phyloP scores from a whole-genome alignment of 2,113 vertebrate genomes.

The Orcinus orca region DNA sequence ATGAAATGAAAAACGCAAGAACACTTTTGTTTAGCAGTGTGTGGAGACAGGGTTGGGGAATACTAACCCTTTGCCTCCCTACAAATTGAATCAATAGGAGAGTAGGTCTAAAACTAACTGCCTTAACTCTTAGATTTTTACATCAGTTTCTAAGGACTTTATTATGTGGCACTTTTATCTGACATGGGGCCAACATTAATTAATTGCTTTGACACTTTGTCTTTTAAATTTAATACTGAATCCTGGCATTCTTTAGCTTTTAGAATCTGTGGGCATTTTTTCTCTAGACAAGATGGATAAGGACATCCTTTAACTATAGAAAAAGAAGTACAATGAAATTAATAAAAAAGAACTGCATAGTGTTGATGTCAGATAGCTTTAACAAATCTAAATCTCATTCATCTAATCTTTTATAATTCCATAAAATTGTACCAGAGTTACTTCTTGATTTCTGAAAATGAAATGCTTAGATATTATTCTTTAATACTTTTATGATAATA shows the following conservation, averaged over 20 bases:
- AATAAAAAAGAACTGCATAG: background rate
- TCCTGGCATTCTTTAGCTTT: background rate
- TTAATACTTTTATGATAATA: background rate
- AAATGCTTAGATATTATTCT: background rate
- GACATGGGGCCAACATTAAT: background rate
- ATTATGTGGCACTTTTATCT: background rate
- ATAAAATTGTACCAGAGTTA: background rate
- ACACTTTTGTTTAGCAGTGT: conserved; percentile 56
- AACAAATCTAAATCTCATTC: background rate
- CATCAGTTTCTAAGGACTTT: background rate
- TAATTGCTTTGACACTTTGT: background rate
- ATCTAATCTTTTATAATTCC: background rate
- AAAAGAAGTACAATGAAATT: background rate
- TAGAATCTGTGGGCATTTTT: background rate
- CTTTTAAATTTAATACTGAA: conserved; percentile 15
- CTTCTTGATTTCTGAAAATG: conserved; percentile 1
- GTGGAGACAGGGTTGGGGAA: background rate
- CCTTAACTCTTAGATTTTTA: background rate
- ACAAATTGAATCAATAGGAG: background rate
- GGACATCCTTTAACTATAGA: background rate
- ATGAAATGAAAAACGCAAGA: conserved; percentile 66
- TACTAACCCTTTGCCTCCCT: background rate
- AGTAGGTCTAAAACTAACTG: background rate
- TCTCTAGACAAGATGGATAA: background rate
- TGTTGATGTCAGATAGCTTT: background rate